phyloP scores from a whole-genome alignment of 1,140 invertebrate genomes.

The Penaeus indicus region DNA sequence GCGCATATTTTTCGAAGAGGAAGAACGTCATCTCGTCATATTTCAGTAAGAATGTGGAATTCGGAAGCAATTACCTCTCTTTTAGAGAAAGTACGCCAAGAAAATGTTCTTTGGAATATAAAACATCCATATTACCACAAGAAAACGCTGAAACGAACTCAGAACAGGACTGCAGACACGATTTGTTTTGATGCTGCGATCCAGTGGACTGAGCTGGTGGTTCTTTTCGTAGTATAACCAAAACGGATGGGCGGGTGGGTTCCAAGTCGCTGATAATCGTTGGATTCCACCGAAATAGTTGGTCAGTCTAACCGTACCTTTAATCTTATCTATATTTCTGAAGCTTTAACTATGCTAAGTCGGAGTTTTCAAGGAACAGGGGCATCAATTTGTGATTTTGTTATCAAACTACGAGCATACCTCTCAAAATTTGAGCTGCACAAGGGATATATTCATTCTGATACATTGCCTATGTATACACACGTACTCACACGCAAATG shows the following conservation, averaged over 20 bases:
- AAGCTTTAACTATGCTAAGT: slow-evolving; percentile 22
- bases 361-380: slow-evolving; percentile 33
- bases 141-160: not conserved
- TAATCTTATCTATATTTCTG: slow-evolving; percentile 20
- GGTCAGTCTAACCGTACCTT: slow-evolving; percentile 5
- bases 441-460: slow-evolving; percentile 26
- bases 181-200: not conserved
- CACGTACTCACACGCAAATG: no score
- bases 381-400: slow-evolving; percentile 22
- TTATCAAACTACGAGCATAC: slow-evolving; percentile 7
- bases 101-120: not conserved
- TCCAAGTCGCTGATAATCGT: no score
- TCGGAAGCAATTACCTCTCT: no score
- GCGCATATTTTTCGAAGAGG: no score
- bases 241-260: no score
- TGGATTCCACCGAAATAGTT: no score
- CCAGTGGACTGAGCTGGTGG: no score
- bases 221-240: no score
- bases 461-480: slow-evolving; percentile 36
- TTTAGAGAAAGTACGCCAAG: no score
- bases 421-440: slow-evolving; percentile 27
- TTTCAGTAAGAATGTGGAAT: no score
- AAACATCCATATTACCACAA: not conserved
- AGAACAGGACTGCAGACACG: not conserved
- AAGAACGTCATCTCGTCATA: no score